Conservation (phyloP, 2,797 vertebrate genomes). For the Hapalemur alaotrensis region DNA sequence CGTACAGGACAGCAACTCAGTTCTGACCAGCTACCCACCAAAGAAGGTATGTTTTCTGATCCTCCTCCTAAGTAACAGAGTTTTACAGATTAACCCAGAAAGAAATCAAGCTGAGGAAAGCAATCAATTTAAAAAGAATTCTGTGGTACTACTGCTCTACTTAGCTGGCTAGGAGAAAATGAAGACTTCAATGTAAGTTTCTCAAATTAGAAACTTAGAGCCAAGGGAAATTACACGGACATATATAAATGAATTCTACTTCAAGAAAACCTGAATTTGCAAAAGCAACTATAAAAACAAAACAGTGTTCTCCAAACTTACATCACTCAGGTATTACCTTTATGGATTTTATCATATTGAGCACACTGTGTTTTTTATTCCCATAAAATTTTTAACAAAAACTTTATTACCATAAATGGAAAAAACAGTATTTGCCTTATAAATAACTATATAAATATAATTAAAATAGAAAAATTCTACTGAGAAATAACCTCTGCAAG, state of each 20-base stretch:
- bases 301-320: constrained; percentile 1
- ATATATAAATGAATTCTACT: not conserved
- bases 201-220: not conserved
- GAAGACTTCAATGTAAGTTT: not conserved
- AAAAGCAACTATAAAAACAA: not conserved
- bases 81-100: constrained; percentile 29
- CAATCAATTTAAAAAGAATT: constrained; percentile 4
- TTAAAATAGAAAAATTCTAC: constrained; percentile 17
- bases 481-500: not conserved
- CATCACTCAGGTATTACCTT: not conserved
- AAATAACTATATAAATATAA: not conserved
- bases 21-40: constrained; percentile 90
- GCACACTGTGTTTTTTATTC: not conserved
- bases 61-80: not conserved
- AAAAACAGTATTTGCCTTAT: not conserved
- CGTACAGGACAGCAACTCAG: constrained; percentile 91
- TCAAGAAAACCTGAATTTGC: constrained; percentile 4
- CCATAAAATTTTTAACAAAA: not conserved
- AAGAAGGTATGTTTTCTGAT: constrained; percentile 86
- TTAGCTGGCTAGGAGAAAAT: not conserved
- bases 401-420: not conserved
- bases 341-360: not conserved
- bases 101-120: constrained; percentile 27
- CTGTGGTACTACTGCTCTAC: not conserved
- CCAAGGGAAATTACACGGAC: not conserved